phyloP scores from a whole-genome alignment of 2,113 vertebrate species.

The Pseudopipra pipra region DNA sequence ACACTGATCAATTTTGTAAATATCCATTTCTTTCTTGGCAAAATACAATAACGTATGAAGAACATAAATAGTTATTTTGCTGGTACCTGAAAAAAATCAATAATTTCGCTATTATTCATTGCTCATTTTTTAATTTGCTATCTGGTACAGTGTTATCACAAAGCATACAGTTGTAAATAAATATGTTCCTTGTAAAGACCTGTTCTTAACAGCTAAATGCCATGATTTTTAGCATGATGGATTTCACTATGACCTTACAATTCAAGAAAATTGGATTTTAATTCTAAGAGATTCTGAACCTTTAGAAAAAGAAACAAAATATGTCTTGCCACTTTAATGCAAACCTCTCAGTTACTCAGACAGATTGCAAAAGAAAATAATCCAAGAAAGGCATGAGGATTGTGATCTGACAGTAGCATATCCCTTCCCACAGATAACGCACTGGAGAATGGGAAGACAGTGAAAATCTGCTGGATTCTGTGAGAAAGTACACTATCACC shows the following conservation, averaged over 20 bases:
- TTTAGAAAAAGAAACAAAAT: neutral
- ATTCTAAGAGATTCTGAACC: neutral
- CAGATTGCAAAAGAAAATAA: neutral
- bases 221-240: neutral
- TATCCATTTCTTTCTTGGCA: neutral
- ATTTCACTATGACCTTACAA: neutral
- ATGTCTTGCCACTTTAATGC: neutral
- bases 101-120: neutral
- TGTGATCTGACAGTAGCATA: neutral
- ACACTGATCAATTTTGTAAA: neutral
- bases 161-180: neutral
- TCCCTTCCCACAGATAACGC: neutral
- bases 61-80: neutral
- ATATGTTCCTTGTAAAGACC: neutral
- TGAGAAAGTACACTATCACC: neutral
- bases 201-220: neutral
- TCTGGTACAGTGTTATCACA: neutral
- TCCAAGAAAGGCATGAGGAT: neutral
- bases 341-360: neutral
- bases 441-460: neutral
- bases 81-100: neutral
- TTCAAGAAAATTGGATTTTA: neutral
- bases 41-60: neutral
- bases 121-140: neutral
- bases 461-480: neutral